These are phyloP conservation scores for Mus spicilegus DNA, from an alignment of 2,113 vertebrate genomes.

Conservation along the genomic window DNA sequence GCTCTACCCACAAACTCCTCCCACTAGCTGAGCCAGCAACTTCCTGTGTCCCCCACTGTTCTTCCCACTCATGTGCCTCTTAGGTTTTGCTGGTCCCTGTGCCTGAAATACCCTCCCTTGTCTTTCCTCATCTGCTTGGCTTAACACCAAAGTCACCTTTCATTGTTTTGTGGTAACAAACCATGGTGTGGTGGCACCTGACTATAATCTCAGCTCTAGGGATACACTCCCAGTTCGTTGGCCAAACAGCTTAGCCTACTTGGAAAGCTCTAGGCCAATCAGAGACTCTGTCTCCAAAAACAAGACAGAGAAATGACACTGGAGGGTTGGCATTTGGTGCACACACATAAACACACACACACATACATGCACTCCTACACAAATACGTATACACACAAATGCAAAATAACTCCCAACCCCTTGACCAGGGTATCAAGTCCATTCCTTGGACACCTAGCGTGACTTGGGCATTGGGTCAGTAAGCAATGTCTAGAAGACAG, in stretches of 20 bases:
- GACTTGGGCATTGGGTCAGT: neutral
- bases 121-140: neutral
- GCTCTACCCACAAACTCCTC: neutral
- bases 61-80: neutral
- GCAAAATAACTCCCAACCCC: neutral
- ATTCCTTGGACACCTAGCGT: neutral
- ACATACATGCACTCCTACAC: neutral
- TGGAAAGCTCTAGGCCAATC: neutral
- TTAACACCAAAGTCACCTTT: constrained; percentile 26
- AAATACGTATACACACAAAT: neutral
- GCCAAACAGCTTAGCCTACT: neutral
- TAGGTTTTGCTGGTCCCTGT: neutral
- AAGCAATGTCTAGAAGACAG: neutral
- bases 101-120: neutral
- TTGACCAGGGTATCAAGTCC: neutral
- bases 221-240: neutral
- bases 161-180: neutral
- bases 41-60: neutral
- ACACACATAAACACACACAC: no score
- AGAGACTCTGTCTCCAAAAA: neutral
- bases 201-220: neutral
- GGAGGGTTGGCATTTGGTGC: neutral
- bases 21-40: neutral
- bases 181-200: no score
- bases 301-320: neutral